Evolutionary conservation across 2,888 invertebrate genomes (phyloP).

Genomic region (Epinotia nisella): DNA sequence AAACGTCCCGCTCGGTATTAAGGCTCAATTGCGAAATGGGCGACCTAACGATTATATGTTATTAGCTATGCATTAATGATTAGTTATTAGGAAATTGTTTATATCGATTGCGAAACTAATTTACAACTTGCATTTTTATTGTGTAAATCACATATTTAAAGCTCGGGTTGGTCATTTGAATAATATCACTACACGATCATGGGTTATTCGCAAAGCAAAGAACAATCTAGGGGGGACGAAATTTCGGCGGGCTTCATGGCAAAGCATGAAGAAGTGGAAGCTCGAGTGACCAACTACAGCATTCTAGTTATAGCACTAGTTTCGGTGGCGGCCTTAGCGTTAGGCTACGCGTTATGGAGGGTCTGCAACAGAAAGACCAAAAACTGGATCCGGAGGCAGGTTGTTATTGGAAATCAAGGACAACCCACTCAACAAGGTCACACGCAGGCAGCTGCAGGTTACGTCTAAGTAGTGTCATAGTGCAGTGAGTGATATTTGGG

Average conservation of each 20-base stretch:
- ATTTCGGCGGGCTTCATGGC: conserved; percentile 1
- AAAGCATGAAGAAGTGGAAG: not conserved
- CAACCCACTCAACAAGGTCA: not conserved
- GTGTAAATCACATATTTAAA: not conserved
- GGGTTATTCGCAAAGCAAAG: conserved; percentile 10
- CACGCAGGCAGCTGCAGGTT: not conserved
- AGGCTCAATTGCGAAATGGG: too few relatives aligned
- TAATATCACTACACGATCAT: not conserved
- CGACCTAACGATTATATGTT: too few relatives aligned
- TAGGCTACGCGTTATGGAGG: not conserved
- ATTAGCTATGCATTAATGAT: too few relatives aligned
- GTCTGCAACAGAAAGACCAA: not conserved
- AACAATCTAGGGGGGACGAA: not conserved
- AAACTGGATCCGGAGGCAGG: not conserved
- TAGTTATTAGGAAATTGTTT: too few relatives aligned
- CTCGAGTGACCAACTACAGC: not conserved
- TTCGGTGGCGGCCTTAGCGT: not conserved
- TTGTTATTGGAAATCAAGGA: too few relatives aligned
- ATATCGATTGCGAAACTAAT: not conserved
- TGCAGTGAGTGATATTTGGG: not conserved
- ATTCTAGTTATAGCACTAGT: not conserved
- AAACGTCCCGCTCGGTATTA: too few relatives aligned
- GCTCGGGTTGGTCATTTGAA: not conserved
- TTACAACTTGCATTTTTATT: not conserved
- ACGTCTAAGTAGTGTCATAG: not conserved